A percentile compares a stretch with the other conserved stretches of the same genome.
Evolutionary conservation across 2,113 vertebrate species (phyloP).

Genomic region (Chloropsis cyanopogon): DNA sequence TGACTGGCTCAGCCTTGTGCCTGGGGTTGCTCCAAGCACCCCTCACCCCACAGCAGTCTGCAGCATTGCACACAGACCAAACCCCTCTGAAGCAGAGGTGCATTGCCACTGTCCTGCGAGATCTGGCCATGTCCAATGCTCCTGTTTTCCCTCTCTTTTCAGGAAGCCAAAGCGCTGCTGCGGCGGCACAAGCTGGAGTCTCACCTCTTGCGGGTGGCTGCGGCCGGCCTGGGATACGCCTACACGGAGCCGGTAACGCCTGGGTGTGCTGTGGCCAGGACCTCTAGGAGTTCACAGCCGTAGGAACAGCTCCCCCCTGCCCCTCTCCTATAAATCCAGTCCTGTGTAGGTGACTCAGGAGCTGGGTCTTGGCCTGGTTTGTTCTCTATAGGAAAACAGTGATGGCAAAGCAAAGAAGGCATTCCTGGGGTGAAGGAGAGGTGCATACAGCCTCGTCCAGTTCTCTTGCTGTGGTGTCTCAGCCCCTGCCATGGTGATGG

Average conservation of each 20-base stretch:
- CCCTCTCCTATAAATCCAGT: neutral
- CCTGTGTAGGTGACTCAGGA: neutral
- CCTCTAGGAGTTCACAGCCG: neutral
- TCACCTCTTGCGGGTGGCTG: constrained; percentile 82
- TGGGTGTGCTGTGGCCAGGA: neutral
- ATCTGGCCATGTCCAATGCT: neutral
- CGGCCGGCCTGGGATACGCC: constrained; percentile 76
- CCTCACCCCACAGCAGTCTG: rapidly evolving
- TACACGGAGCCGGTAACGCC: constrained; percentile 84
- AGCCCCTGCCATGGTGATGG: neutral
- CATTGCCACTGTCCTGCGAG: neutral
- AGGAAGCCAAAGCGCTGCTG: constrained; percentile 80
- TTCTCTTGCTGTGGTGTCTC: neutral
- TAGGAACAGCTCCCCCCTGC: neutral
- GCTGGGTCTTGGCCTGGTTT: neutral
- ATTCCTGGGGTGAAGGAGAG: neutral
- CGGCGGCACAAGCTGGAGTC: constrained; percentile 84
- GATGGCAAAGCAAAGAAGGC: neutral
- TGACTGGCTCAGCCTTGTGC: neutral
- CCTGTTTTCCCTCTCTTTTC: neutral
- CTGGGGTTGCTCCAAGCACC: neutral
- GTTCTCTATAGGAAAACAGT: neutral
- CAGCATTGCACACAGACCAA: neutral
- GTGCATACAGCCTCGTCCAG: neutral
- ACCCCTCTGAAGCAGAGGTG: neutral